These are phyloP conservation scores for Apostichopus californicus DNA, from an alignment of 35 echinoderm and acorn worm genomes.

Conservation along the genomic window DNA sequence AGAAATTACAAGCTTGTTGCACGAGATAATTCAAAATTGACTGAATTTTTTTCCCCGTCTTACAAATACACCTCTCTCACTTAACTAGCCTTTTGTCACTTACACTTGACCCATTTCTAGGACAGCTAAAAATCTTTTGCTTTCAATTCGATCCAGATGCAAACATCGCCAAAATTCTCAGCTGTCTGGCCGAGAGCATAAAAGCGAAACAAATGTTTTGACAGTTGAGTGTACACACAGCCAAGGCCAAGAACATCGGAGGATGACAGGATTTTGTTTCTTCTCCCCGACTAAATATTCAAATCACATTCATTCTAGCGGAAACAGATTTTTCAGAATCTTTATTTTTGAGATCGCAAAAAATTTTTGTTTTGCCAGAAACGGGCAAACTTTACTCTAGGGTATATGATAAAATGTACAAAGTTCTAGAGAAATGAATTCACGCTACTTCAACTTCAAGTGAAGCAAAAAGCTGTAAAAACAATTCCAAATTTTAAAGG, in stretches of 20 bases:
- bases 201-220: background rate
- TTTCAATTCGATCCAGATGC: background rate
- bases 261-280: background rate
- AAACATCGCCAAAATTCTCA: background rate
- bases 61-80: too few species aligned
- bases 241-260: background rate
- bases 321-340: background rate
- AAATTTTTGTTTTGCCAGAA: too few species aligned
- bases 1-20: slow-evolving; percentile 35
- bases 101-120: background rate
- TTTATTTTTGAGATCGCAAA: too few species aligned
- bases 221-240: background rate
- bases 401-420: too few species aligned
- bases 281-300: background rate
- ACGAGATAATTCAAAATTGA: slow-evolving; percentile 28
- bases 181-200: background rate
- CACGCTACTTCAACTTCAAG: too few species aligned
- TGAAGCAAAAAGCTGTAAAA: too few species aligned
- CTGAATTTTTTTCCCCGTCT: background rate
- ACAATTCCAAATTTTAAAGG: too few species aligned
- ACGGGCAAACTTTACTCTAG: too few species aligned
- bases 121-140: background rate
- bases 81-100: background rate
- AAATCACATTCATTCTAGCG: background rate
- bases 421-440: too few species aligned